Evolutionary conservation across 2,888 invertebrate species (phyloP), one percentile per base, ranked within the genome.

Genomic region (Andricus quercusramuli): DNA sequence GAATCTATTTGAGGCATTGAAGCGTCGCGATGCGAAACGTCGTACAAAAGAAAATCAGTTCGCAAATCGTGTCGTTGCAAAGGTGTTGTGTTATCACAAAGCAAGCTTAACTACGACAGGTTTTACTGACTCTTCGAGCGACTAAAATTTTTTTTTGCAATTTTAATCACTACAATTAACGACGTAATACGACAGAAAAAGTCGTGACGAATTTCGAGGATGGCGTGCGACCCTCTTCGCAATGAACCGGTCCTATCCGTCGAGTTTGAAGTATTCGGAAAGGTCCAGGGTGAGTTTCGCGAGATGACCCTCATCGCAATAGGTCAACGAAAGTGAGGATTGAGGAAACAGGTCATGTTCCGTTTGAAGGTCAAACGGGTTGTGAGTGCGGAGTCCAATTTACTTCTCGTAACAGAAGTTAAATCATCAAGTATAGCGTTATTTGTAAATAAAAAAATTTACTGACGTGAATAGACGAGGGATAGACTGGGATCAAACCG

Each of bases 181-280:
- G 62, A 25, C 22, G 1, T 67, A 22, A 15, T 66, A 67, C 67
- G 56, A 66, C 15, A 64, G 66, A 77, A 76, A 79, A 77, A 79
- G 81, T 78, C 59, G 82, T 80, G 77, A 78, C 77, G 74, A 78
- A 79, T 79, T 51, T 77, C 62, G 67, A 83, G 77, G 77, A 85
- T 84, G 85, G 83, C 83, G 47, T 80, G 84, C 85, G 85, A 84
- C 88, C 76, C 94, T 82, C 88, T 89, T 78, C 78, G 88, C 84
- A 83, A 90, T 65, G 95, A 95, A 88, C 94, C 94, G 79, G 93
- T 97, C 86, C 95, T 96, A 66, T 97, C 97, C 62, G 96, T 97
- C 65, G 98, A 98, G 89, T 98, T 98, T 91, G 98, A 98, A 93
- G 97, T 98, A 81, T 97, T 95, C 90, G 98, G 98, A 80, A 96